These are phyloP conservation scores for Leptinotarsa defecta DNA, from an alignment of 1,140 invertebrate species.

Conservation along the genomic window DNA sequence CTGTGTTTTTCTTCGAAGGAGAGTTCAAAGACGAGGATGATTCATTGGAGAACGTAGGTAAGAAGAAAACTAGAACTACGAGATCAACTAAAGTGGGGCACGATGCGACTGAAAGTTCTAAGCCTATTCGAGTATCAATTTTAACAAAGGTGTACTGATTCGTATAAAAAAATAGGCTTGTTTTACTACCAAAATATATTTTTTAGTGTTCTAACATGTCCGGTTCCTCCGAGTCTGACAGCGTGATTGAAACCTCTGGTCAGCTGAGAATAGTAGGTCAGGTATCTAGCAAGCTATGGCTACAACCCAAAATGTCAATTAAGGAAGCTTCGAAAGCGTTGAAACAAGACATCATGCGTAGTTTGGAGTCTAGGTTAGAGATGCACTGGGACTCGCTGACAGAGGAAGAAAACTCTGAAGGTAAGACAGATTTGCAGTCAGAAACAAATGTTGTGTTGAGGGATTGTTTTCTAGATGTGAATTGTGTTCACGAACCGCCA, in stretches of 20 bases:
- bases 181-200: neutral
- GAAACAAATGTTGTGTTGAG: too few relatives aligned
- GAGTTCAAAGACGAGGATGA: slow-evolving; percentile 61
- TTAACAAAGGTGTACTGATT: slow-evolving; percentile 51
- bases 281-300: slow-evolving; percentile 71
- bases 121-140: slow-evolving; percentile 59
- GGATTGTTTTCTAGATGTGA: slow-evolving; percentile 59
- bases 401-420: slow-evolving; percentile 64
- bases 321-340: slow-evolving; percentile 68
- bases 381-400: slow-evolving; percentile 85
- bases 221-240: neutral
- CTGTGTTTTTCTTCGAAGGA: slow-evolving; percentile 36
- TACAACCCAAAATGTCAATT: slow-evolving; percentile 73
- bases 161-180: neutral
- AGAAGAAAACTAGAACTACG: slow-evolving; percentile 57
- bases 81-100: slow-evolving; percentile 45
- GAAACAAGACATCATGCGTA: slow-evolving; percentile 78
- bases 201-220: neutral
- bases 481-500: slow-evolving; percentile 79
- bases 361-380: slow-evolving; percentile 75
- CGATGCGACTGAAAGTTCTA: slow-evolving; percentile 32
- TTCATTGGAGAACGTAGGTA: slow-evolving; percentile 61
- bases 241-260: slow-evolving; percentile 40
- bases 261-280: slow-evolving; percentile 67
- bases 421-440: slow-evolving; percentile 30